These are phyloP conservation scores for Brienomyrus brachyistius DNA, from an alignment of 2,113 vertebrate species.

Conservation along the genomic window DNA sequence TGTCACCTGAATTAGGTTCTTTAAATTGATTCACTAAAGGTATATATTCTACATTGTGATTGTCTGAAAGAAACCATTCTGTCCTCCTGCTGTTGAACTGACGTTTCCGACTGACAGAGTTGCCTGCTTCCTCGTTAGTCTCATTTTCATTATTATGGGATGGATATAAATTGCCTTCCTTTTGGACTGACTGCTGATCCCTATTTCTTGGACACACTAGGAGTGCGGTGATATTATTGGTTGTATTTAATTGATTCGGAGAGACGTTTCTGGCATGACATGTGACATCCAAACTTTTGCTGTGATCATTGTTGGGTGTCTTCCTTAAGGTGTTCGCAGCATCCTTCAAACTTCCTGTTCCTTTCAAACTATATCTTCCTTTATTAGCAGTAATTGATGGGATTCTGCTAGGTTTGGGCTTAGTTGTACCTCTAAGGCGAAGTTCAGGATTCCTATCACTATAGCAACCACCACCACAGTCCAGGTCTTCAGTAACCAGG, in stretches of 20 bases:
- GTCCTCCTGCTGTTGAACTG: conserved; percentile 42
- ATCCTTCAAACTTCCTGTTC: conserved; percentile 24
- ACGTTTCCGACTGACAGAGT: conserved; percentile 23
- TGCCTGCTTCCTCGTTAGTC: conserved; percentile 30
- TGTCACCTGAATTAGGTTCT: conserved; percentile 30
- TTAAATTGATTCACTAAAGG: conserved; percentile 41
- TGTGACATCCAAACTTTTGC: background rate
- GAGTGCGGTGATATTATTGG: conserved; percentile 49
- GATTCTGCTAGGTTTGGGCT: conserved; percentile 26
- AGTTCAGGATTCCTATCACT: conserved; percentile 19
- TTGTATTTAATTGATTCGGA: conserved; percentile 38
- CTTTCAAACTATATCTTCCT: background rate
- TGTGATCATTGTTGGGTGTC: conserved; percentile 30
- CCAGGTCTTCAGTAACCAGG: background rate
- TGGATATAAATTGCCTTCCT: background rate
- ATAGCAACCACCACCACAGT: conserved; percentile 23
- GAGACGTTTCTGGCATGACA: conserved; percentile 15
- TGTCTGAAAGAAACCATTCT: conserved; percentile 64
- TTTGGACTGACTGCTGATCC: conserved; percentile 30
- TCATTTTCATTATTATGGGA: conserved; percentile 19
- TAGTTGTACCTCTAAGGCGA: conserved; percentile 12
- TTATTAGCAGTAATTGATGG: conserved; percentile 32
- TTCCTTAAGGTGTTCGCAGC: conserved; percentile 29
- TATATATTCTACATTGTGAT: conserved; percentile 49
- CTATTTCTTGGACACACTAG: conserved; percentile 41